phyloP scores from a whole-genome alignment of 1,140 invertebrate genomes.

The Sinella curviseta region DNA sequence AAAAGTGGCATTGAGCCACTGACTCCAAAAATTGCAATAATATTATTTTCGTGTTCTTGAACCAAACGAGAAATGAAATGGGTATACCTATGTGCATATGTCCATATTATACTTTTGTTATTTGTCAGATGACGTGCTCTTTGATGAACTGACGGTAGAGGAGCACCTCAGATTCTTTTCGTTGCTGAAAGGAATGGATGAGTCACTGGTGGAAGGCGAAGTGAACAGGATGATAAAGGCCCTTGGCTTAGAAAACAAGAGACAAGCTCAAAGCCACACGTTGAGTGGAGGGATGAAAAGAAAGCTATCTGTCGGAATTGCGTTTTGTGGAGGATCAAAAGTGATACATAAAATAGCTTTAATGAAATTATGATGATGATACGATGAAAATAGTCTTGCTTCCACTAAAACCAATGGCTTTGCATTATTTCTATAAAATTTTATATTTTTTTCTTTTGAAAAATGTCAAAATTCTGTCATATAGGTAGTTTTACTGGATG shows the following conservation, averaged over 20 bases:
- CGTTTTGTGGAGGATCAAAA: slow-evolving; percentile 68
- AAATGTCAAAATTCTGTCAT: no score
- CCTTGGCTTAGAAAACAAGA: slow-evolving; percentile 64
- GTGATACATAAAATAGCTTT: slow-evolving; percentile 42
- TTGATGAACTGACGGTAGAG: slow-evolving; percentile 60
- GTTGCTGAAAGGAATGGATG: slow-evolving; percentile 48
- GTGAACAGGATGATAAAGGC: slow-evolving; percentile 51
- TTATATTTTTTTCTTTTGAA: no score
- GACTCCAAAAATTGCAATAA: not conserved
- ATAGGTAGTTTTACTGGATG: slow-evolving; percentile 73
- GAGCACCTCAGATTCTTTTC: slow-evolving; percentile 65
- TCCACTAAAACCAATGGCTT: no score
- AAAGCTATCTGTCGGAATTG: slow-evolving; percentile 81
- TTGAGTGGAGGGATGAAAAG: slow-evolving; percentile 80
- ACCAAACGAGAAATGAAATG: no score
- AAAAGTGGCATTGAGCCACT: slow-evolving; percentile 8
- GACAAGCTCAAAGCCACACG: slow-evolving; percentile 67
- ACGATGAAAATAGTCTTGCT: no score
- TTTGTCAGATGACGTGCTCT: slow-evolving; percentile 67
- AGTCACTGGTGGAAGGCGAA: slow-evolving; percentile 37
- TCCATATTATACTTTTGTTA: slow-evolving; percentile 60
- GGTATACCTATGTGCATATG: not conserved
- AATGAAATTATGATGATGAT: no score
- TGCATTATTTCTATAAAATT: no score
- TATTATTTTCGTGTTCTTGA: slow-evolving; percentile 1